Evolutionary conservation across 2,888 invertebrate genomes (phyloP).

Genomic region (Sipha maydis): DNA sequence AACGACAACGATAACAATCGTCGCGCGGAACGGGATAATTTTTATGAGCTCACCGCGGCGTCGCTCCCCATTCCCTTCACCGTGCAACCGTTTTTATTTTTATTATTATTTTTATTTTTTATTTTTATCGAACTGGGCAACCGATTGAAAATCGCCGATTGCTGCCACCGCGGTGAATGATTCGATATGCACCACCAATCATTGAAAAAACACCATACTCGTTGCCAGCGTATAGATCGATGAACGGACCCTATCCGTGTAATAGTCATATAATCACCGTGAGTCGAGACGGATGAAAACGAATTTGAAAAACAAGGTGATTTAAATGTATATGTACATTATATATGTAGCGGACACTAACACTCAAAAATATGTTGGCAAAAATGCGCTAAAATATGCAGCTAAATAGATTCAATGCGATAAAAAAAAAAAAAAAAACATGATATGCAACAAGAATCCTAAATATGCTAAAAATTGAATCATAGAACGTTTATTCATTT

Average conservation of each 20-base stretch:
- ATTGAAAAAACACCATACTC: conserved; percentile 32
- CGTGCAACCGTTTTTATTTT: conserved; percentile 7
- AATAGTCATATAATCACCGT: conserved; percentile 14
- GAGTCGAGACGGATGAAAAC: not conserved
- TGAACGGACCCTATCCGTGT: not conserved
- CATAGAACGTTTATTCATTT: not conserved
- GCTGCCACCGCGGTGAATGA: not conserved
- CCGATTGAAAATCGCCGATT: conserved; percentile 34
- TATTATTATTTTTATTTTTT: not conserved
- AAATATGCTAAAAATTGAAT: not conserved
- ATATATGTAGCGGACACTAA: not conserved
- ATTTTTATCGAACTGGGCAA: not conserved
- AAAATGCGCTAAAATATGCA: not conserved
- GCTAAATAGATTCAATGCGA: not conserved
- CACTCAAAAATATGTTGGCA: not conserved
- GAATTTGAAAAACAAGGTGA: not conserved
- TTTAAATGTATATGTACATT: not conserved
- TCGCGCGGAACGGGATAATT: conserved; percentile 38
- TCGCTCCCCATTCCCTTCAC: not conserved
- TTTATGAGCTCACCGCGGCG: conserved; percentile 26
- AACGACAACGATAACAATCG: conserved; percentile 28
- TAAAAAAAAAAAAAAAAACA: not conserved
- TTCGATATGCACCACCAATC: conserved; percentile 49
- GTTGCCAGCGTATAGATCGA: not conserved
- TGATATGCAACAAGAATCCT: not conserved